Evolutionary conservation across 2,888 invertebrate genomes (phyloP), one percentile per base, ranked within the genome.

Genomic region (Rhodophaea formosa): DNA sequence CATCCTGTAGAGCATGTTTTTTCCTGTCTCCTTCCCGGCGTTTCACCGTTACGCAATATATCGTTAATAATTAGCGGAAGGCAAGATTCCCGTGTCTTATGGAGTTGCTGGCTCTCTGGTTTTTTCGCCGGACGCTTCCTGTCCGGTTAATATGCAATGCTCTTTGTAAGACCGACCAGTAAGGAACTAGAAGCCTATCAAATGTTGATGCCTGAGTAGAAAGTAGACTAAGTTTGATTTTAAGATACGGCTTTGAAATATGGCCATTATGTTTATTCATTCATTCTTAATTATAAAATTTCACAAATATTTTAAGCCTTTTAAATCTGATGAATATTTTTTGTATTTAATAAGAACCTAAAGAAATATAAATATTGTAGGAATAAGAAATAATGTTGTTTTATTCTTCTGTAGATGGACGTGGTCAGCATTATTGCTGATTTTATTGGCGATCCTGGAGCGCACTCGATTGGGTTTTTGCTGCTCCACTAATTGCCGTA

Each of bases 61-160:
- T 91, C 86, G 90, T 90, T 87, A 90, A 90, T 91, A 91, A 91
- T 91, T 91, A 90, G 88, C 90, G 91, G 91, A 91, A 89, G 89
- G 84, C 86, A 77, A 88, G 90, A 88, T 88, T 82, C 88, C 80
- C 84, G 91, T 91, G 91, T 91, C 88, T 88, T 91, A 91, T 91
- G 91, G 90, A 79, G 88, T 82, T 82, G 82, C 75, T 77, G 81
- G 75, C 70, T 79, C 83, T 85, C 85, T 81, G 80, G 87, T 88
- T 90, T 88, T 86, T 86, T 81, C 76, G 69, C 80, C 79, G 81
- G 79, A 79, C 80, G 73, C 77, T 88, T 89, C 87, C 87, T 84
- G 77, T 74, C 75, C 79, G 70, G 69, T 71, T 82, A 84, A 83
- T 86, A 76, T 64, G 52, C 57, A 35, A 47, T 59, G 47, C 44